phyloP scores from a whole-genome alignment of 2,113 vertebrate genomes.

The Myotis lucifugus region DNA sequence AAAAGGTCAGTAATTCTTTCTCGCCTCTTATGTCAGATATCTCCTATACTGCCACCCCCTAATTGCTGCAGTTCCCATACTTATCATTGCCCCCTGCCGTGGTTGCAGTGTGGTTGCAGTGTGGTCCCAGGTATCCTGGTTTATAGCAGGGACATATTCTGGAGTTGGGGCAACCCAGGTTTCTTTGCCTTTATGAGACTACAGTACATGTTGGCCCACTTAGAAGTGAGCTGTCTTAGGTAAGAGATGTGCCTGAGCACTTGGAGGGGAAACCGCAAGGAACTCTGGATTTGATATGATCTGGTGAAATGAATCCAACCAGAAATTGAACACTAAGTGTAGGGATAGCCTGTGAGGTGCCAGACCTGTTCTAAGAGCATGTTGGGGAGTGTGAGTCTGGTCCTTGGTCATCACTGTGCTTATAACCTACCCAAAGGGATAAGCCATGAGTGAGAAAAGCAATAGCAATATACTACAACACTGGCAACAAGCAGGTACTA shows the following conservation, averaged over 20 bases:
- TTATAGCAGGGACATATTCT: not conserved
- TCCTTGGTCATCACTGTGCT: not conserved
- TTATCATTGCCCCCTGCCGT: not conserved
- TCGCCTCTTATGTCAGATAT: not conserved
- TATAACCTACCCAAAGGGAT: slow-evolving; percentile 12
- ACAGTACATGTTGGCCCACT: rapidly evolving
- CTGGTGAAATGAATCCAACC: not conserved
- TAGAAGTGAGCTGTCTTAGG: not conserved
- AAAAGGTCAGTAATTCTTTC: not conserved
- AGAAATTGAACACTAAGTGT: not conserved
- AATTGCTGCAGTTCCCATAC: not conserved
- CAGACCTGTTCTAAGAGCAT: not conserved
- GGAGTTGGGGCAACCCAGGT: not conserved
- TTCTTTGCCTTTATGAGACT: not conserved
- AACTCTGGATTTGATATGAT: not conserved
- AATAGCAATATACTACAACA: not conserved
- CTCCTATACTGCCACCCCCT: not conserved
- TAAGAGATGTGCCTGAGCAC: not conserved
- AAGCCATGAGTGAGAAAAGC: slow-evolving; percentile 5
- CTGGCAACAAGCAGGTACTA: not conserved
- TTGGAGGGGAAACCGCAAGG: not conserved
- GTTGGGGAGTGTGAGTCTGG: not conserved
- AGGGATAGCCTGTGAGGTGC: not conserved
- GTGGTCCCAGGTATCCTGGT: not conserved
- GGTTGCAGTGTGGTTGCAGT: not conserved